phyloP scores from a whole-genome alignment of 2,113 vertebrate genomes.

The Hystrix brachyura region DNA sequence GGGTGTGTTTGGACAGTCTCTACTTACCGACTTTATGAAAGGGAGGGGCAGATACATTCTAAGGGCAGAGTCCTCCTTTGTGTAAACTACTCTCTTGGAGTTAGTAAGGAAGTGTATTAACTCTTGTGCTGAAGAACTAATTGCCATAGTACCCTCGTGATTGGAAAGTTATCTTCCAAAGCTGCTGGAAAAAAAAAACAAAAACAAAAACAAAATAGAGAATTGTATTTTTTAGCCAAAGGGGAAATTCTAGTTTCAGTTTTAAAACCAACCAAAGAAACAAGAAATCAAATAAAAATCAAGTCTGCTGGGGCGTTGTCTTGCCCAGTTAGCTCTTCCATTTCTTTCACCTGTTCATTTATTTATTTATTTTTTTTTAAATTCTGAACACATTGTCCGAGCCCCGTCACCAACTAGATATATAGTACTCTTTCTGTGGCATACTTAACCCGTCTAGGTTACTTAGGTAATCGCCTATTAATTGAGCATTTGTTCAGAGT shows the following conservation, averaged over 20 bases:
- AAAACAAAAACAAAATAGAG: not conserved
- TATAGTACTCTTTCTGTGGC: not conserved
- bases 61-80: slow-evolving; percentile 17
- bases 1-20: not conserved
- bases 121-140: slow-evolving; percentile 76
- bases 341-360: not conserved
- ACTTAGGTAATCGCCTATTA: not conserved
- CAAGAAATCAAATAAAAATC: not conserved
- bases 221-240: slow-evolving; percentile 16
- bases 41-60: slow-evolving; percentile 24
- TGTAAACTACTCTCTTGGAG: slow-evolving; percentile 64
- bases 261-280: not conserved
- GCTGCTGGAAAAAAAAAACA: slow-evolving; percentile 46
- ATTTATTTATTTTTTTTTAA: not conserved
- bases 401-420: not conserved
- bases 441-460: not conserved
- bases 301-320: not conserved
- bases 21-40: slow-evolving; percentile 62
- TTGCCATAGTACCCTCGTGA: slow-evolving; percentile 73
- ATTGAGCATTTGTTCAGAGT: not conserved
- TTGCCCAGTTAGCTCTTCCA: not conserved
- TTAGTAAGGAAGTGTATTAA: slow-evolving; percentile 65
- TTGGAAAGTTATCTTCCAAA: slow-evolving; percentile 52
- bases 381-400: not conserved
- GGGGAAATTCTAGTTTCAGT: not conserved